Percentiles rank a stretch among this genome's conserved stretches.
Conservation (phyloP, 1,140 invertebrate genomes). For the Steinernema feltiae region DNA sequence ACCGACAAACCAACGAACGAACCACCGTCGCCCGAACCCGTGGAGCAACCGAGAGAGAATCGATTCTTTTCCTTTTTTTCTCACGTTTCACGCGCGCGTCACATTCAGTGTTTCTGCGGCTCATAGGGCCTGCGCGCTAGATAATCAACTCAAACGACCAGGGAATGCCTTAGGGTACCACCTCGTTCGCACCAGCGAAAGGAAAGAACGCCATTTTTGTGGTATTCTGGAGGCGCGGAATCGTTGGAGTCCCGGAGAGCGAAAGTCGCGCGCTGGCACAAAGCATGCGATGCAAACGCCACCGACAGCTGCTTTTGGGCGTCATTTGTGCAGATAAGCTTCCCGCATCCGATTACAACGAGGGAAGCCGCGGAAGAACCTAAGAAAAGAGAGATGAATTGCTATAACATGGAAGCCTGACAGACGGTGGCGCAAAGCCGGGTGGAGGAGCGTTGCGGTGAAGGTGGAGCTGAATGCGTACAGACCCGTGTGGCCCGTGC, state of each 20-base stretch:
- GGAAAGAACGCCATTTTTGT: too few species aligned
- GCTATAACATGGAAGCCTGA: background rate
- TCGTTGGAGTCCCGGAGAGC: too few species aligned
- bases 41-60: too few species aligned
- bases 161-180: background rate
- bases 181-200: too few species aligned
- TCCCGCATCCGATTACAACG: background rate
- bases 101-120: background rate
- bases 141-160: background rate
- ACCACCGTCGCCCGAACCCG: background rate
- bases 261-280: background rate
- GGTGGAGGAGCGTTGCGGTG: too few species aligned
- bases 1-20: background rate
- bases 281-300: background rate
- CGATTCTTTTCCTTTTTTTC: background rate
- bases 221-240: too few species aligned
- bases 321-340: background rate
- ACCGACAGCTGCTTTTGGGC: conserved; percentile 1
- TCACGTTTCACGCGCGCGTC: conserved; percentile 2
- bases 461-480: too few species aligned
- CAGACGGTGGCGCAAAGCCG: too few species aligned
- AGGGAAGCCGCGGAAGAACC: background rate
- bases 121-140: background rate
- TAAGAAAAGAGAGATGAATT: background rate
- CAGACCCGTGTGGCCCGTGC: too few species aligned